A percentile compares a stretch with the other conserved stretches of the same genome.
Conservation (phyloP, 2,113 vertebrate genomes). For the Emydura subglobosa region DNA sequence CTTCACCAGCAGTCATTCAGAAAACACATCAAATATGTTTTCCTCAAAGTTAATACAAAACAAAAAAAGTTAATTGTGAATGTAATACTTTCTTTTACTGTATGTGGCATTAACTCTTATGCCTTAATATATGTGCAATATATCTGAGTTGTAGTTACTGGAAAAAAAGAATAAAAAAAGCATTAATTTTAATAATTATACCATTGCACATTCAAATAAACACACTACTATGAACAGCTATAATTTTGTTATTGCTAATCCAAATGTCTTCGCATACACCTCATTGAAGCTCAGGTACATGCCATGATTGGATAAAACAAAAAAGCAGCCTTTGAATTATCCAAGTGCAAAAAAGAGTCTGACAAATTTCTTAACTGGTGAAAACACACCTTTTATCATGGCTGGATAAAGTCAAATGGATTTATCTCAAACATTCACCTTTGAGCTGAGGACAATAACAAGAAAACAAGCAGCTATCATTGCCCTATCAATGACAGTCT, state of each 20-base stretch:
- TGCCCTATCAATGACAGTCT: background rate
- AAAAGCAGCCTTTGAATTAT: background rate
- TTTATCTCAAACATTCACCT: background rate
- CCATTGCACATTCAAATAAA: conserved; percentile 65
- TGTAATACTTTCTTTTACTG: conserved; percentile 33
- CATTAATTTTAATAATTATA: conserved; percentile 65
- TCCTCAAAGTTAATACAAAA: conserved; percentile 51
- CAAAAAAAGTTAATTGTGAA: conserved; percentile 36
- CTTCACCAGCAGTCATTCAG: conserved; percentile 62
- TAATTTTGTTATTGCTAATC: conserved; percentile 54
- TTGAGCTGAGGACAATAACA: background rate
- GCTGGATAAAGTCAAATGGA: background rate
- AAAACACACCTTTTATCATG: conserved; percentile 1
- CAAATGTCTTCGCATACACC: conserved; percentile 51
- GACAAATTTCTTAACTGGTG: conserved; percentile 25
- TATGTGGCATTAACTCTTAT: conserved; percentile 53
- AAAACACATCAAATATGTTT: conserved; percentile 25
- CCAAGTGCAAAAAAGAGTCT: conserved; percentile 7
- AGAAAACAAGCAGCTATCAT: background rate
- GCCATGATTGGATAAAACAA: conserved; percentile 32
- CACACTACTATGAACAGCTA: conserved; percentile 25
- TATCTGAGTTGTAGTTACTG: background rate
- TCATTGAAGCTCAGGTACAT: conserved; percentile 38
- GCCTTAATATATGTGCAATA: background rate
- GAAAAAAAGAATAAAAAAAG: conserved; percentile 23